Base-by-base conservation (phyloP, 37 sponge, comb jelly and placozoan genomes). In the Bolinopsis microptera region DNA sequence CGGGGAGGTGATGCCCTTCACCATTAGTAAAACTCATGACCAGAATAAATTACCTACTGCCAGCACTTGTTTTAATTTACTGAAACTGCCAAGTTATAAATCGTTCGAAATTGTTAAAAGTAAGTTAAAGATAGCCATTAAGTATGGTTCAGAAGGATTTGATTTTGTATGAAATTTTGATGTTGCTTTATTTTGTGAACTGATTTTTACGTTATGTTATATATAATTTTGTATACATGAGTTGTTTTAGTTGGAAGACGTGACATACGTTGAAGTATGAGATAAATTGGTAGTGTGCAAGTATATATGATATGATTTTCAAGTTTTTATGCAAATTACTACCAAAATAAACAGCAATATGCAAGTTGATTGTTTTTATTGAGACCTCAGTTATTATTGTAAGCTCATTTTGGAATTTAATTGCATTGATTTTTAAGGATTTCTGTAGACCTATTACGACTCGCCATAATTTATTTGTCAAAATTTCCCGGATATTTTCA, bases 11-110 rank as follows among this genome's bases (percentile, higher is more conserved):
- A 93, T 94, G 33, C 97, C 96, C 68, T 98, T 98, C 94, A 97
- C 96, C 32, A 95, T 98, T 72, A 94, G 97, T 9, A 69, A 69
- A 41, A 76, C 95, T 27, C 92, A 94, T 0, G 94, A 95, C 67
- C 69, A 94, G 24, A 76, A 13, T 8, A 69, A 69, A 88, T 90
- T 98, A 0, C 98, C 98, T 39, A 95, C 95, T 74, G 96, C 98
- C 38, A 96, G 96, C 76, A 98, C 98, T 8, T 98, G 98, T 83
- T 97, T 97, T 93, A 97, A 97, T 76, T 82, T 97, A 37, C 95
- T 97, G 38, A 97, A 97, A 74, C 77, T 97, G 69, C 98, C 98
- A 0, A 95, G 95, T 38, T 97, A 97, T 38, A 94, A 94, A 0
- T 94, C 92, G 32, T 95, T 93, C 72, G 95, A 95, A 92, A 37